Percentiles rank a stretch among this genome's conserved stretches.
Conservation (phyloP, 1,140 invertebrate species). For the Trypoxylus dichotomus region DNA sequence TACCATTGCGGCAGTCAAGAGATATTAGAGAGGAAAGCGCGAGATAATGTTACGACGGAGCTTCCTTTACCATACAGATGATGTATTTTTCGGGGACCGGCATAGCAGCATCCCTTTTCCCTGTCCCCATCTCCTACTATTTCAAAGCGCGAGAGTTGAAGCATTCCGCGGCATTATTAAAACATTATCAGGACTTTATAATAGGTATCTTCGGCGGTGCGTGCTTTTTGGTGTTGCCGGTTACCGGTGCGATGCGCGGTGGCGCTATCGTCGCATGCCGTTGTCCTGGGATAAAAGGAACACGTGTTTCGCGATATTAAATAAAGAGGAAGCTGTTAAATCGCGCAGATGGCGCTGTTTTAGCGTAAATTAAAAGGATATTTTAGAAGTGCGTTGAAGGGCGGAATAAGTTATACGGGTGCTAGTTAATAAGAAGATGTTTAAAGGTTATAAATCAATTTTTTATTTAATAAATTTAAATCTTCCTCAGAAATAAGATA, state of each 20-base stretch:
- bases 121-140: too few relatives aligned
- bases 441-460: too few relatives aligned
- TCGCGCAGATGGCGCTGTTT: background rate
- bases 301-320: background rate
- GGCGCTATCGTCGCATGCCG: background rate
- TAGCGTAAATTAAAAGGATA: background rate
- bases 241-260: background rate
- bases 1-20: background rate
- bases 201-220: background rate
- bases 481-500: too few relatives aligned
- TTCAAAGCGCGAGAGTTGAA: background rate
- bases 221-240: background rate
- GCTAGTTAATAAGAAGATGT: too few relatives aligned
- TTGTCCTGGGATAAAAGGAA: background rate
- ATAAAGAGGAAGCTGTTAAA: background rate
- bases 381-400: background rate
- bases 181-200: background rate
- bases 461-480: too few relatives aligned
- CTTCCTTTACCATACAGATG: background rate
- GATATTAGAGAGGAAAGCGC: background rate
- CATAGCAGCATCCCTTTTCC: background rate
- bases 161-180: background rate
- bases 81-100: background rate
- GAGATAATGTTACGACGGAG: background rate
- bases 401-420: too few relatives aligned